These are phyloP conservation scores for Meloidogyne floridensis DNA, from an alignment of 1,140 invertebrate species.

Conservation along the genomic window DNA sequence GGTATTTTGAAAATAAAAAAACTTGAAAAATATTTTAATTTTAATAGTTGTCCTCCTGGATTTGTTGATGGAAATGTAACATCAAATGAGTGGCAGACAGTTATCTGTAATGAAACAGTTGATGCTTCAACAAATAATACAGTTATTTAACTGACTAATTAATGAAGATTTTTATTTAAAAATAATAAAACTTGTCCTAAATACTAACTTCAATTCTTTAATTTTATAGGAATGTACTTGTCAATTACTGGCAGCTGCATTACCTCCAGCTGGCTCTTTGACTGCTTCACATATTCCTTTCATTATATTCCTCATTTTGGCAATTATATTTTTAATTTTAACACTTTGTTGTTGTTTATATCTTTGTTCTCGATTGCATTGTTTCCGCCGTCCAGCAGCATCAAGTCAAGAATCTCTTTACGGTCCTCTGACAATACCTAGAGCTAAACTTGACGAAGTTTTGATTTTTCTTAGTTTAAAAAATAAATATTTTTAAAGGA, in stretches of 20 bases:
- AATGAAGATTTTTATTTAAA: no score
- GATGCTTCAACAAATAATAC: background rate
- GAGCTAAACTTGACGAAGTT: constrained; percentile 29
- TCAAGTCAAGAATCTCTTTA: constrained; percentile 27
- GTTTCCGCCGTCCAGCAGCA: constrained; percentile 3
- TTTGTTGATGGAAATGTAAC: background rate
- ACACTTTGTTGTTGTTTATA: constrained; percentile 46
- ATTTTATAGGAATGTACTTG: constrained; percentile 49
- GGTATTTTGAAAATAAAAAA: background rate
- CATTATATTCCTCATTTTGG: constrained; percentile 58
- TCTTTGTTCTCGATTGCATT: constrained; percentile 16
- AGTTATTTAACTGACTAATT: background rate
- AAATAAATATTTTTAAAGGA: constrained; percentile 32
- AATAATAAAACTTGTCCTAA: background rate
- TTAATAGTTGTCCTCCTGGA: background rate
- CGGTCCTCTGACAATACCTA: constrained; percentile 25
- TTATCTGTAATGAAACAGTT: constrained; percentile 1
- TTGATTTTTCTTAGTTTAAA: background rate
- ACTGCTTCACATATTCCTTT: constrained; percentile 53
- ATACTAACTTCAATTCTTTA: no score
- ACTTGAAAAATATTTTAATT: background rate
- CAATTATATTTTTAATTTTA: constrained; percentile 59
- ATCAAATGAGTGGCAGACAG: background rate
- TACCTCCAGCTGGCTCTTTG: background rate
- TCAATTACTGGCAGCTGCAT: constrained; percentile 35